Conservation (phyloP, 2,113 vertebrate species). For the Perca flavescens region DNA sequence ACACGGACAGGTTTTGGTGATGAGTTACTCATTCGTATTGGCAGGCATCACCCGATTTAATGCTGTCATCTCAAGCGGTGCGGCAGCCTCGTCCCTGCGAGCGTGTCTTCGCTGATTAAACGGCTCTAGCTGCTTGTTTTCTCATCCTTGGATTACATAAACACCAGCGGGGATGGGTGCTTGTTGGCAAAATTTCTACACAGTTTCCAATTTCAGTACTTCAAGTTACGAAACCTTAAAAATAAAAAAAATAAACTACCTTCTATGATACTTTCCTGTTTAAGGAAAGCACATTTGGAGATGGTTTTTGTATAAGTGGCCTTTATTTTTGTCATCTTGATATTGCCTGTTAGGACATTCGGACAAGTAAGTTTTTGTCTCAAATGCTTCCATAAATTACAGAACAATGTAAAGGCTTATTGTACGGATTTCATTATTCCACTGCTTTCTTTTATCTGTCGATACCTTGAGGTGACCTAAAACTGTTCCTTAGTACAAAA, state of each 20-base stretch:
- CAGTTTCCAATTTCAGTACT: constrained; percentile 7
- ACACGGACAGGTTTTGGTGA: constrained; percentile 45
- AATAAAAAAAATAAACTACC: not conserved
- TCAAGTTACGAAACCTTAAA: constrained; percentile 15
- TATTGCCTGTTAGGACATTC: not conserved
- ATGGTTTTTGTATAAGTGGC: not conserved
- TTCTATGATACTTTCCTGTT: not conserved
- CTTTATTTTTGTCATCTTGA: not conserved
- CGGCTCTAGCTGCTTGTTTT: constrained; percentile 37
- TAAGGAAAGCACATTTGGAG: not conserved
- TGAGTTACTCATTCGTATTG: constrained; percentile 60
- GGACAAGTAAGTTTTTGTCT: not conserved
- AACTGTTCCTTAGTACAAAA: not conserved
- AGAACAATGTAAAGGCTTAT: not conserved
- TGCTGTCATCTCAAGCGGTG: constrained; percentile 44
- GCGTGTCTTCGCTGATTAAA: constrained; percentile 24
- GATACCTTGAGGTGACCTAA: not conserved
- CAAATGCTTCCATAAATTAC: too few species aligned
- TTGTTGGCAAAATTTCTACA: constrained; percentile 4
- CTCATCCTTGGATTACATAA: constrained; percentile 45
- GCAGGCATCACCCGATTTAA: constrained; percentile 39
- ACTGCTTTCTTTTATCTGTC: not conserved
- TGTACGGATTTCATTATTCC: not conserved
- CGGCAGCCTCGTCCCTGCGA: constrained; percentile 49
- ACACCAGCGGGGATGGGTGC: constrained; percentile 10